Base-by-base conservation (phyloP, 1,140 invertebrate genomes). In the Drosophila melanogaster region DNA sequence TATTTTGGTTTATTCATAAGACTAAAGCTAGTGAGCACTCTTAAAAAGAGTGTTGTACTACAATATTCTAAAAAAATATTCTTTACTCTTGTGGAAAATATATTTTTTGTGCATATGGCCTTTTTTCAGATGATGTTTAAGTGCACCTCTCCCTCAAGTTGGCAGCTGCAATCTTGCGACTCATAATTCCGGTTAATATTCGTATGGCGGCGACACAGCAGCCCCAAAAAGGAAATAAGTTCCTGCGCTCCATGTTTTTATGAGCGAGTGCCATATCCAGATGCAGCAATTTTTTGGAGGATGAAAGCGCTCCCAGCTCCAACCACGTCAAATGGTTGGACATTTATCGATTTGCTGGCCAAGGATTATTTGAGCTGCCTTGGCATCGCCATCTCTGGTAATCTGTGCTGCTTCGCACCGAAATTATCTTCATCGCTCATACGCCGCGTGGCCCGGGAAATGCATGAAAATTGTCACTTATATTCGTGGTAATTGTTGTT, bases 391-490 rank as follows among this genome's bases (percentile, higher is more conserved):
- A 46, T 38, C 41, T 44, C 37, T 38, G 19, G 17, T 70, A 56
- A 70, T 70, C 67, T 56, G 3, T 38, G 47, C 46, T 44, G 37
- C 26, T 62, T 69, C 49, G 51, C 50, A 70, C 67, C 65, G 22
- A 59, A 81, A 81, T 64, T 64, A 64, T 81, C 62, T 56, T 59
- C 79, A 69, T 81, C 79, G 79, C 79, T 77, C 79, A 81, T 81
- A 81, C 73, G 79, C 79, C 79, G 67, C 50, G 74, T 81, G 61
- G 60, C 43, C 37, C 24, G 53, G 53, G 75, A 81, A 81, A 81
- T 81, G 57, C 71, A 81, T 81, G 79, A 81, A 81, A 81, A 81
- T 81, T 81, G 79, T 81, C 79, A 81, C 79, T 81, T 81, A 81
- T 81, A 77, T 81, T 81, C 74, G 61, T 60, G 30, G 56, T 69